Evolutionary conservation across 1,140 invertebrate species (phyloP).

Genomic region (Listronotus oregonensis): DNA sequence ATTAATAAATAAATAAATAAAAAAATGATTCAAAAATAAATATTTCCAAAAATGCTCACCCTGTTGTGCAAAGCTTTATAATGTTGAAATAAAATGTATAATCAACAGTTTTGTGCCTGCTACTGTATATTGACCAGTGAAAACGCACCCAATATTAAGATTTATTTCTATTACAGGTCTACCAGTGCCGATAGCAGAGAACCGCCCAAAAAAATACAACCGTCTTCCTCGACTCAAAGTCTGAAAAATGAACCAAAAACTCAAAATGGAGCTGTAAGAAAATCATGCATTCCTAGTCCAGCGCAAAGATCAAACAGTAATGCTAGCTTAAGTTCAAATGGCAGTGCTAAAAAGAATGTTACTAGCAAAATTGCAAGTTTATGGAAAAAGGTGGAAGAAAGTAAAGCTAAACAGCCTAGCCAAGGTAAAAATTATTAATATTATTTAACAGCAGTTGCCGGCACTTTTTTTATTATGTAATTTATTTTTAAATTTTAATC

Average conservation of each 20-base stretch:
- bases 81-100: no score
- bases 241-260: slow-evolving; percentile 60
- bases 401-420: slow-evolving; percentile 61
- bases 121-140: no score
- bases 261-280: slow-evolving; percentile 49
- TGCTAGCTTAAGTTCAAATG: slow-evolving; percentile 36
- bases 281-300: slow-evolving; percentile 38
- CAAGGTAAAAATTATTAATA: slow-evolving; percentile 45
- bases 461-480: no score
- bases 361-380: slow-evolving; percentile 86
- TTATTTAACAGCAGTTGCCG: no score
- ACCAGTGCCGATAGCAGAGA: slow-evolving; percentile 53
- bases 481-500: no score
- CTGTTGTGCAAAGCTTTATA: no score
- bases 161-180: slow-evolving; percentile 35
- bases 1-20: no score
- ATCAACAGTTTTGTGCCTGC: no score
- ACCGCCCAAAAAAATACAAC: slow-evolving; percentile 52
- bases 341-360: slow-evolving; percentile 62
- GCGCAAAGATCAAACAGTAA: slow-evolving; percentile 40
- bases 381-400: slow-evolving; percentile 85
- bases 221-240: slow-evolving; percentile 62
- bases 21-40: no score
- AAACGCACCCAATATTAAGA: no score
- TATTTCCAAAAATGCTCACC: no score